Evolutionary conservation across 2,888 invertebrate genomes (phyloP).

Genomic region (Villa cingulata): DNA sequence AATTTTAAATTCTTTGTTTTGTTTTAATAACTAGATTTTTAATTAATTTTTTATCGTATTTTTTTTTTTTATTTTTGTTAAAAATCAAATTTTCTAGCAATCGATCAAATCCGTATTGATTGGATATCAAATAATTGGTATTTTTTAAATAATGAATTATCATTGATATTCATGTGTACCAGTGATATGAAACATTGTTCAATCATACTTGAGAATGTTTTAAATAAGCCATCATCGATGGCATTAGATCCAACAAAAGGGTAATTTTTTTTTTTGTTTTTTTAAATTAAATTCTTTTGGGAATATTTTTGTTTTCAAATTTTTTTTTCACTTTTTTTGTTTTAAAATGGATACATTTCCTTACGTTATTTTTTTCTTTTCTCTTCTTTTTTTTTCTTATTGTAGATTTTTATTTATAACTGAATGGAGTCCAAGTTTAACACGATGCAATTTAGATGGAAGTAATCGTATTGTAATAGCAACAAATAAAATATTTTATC

Average conservation of each 20-base stretch:
- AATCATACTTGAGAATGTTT: slow-evolving; percentile 49
- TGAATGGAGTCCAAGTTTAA: slow-evolving; percentile 54
- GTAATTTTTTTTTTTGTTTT: too few species aligned
- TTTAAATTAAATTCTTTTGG: slow-evolving; percentile 14
- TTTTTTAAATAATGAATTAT: slow-evolving; percentile 54
- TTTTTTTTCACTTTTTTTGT: too few species aligned
- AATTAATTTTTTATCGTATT: neutral
- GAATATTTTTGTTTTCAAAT: neutral
- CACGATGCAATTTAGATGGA: slow-evolving; percentile 52
- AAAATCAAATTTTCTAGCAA: slow-evolving; percentile 38
- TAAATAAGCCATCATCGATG: slow-evolving; percentile 57
- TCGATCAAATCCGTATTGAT: slow-evolving; percentile 63
- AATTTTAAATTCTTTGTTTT: too few species aligned
- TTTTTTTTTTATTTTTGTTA: slow-evolving; percentile 3
- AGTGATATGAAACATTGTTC: slow-evolving; percentile 49
- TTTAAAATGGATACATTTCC: neutral
- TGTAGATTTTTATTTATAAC: slow-evolving; percentile 59
- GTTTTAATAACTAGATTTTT: neutral
- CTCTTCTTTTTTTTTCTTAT: neutral
- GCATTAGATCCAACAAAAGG: slow-evolving; percentile 66
- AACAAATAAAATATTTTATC: slow-evolving; percentile 58
- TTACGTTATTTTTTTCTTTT: neutral
- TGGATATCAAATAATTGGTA: slow-evolving; percentile 85
- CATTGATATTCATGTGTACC: slow-evolving; percentile 58
- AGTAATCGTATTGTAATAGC: slow-evolving; percentile 46